Conservation (phyloP, 1,140 invertebrate genomes). For the Drosophila sproati region DNA sequence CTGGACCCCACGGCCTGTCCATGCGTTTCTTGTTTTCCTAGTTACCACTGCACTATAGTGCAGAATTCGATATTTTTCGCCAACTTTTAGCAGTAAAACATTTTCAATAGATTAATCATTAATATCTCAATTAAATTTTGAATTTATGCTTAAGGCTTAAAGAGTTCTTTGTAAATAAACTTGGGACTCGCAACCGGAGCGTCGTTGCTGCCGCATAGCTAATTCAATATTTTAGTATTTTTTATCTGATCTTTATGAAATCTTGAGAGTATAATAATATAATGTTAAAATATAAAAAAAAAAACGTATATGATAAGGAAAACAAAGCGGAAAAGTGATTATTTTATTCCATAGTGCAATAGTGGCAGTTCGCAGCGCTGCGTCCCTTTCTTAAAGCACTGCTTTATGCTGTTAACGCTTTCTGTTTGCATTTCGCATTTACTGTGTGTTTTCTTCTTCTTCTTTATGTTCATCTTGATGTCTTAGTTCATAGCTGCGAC, state of each 20-base stretch:
- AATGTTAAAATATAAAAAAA: no score
- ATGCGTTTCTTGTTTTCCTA: conserved; percentile 54
- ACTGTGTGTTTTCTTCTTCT: conserved; percentile 7
- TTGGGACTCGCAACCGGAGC: no score
- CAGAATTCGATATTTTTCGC: not conserved
- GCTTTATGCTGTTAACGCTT: not conserved
- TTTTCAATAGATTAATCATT: no score
- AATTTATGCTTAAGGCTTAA: no score
- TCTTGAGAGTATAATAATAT: no score
- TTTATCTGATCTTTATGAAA: no score
- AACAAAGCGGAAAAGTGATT: no score
- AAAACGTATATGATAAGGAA: no score
- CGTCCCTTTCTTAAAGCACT: not conserved
- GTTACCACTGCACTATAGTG: conserved; percentile 27
- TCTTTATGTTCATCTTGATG: conserved; percentile 14
- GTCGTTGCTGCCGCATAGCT: no score
- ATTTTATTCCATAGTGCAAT: not conserved
- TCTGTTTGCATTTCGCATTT: conserved; percentile 78
- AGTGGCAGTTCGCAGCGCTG: not conserved
- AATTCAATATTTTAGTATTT: no score
- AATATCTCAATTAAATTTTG: no score
- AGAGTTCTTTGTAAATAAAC: no score
- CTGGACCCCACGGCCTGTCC: conserved; percentile 15
- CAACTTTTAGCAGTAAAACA: not conserved
- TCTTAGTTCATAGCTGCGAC: conserved; percentile 54